These are phyloP conservation scores for Protobothrops flavoviridis DNA, from an alignment of 2,113 vertebrate species.

Conservation along the genomic window DNA sequence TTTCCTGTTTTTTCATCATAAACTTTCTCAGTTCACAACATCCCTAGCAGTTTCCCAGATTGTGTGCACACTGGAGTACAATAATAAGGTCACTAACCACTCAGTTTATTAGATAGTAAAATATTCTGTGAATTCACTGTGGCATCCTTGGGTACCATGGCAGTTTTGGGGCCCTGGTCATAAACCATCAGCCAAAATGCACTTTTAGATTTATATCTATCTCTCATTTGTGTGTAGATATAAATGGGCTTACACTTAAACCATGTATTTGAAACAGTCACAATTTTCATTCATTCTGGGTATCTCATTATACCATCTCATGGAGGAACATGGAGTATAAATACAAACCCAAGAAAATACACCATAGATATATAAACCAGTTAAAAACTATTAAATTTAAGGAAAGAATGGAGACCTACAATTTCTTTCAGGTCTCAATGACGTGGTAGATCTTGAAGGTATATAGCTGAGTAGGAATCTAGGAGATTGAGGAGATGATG, in stretches of 20 bases:
- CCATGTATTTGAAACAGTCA: background rate
- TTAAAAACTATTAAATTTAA: background rate
- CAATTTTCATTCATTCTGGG: background rate
- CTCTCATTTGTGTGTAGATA: background rate
- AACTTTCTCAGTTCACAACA: background rate
- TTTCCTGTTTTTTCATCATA: background rate
- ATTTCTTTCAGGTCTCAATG: background rate
- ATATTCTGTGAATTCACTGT: background rate
- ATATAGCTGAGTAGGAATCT: background rate
- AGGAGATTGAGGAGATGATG: background rate
- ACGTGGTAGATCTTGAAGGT: background rate
- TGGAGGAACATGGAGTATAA: background rate
- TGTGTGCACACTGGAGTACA: background rate
- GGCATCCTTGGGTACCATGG: background rate
- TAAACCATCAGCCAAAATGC: background rate
- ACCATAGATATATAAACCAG: background rate
- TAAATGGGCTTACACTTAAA: background rate
- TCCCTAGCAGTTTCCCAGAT: background rate
- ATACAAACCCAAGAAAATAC: too few species aligned
- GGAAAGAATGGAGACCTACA: background rate
- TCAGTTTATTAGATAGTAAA: background rate
- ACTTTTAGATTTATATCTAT: background rate
- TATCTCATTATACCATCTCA: background rate
- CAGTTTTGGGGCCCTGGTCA: background rate
- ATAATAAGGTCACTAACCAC: background rate